Base-by-base conservation (phyloP, 2,888 invertebrate species). In the Lypha dubia region DNA sequence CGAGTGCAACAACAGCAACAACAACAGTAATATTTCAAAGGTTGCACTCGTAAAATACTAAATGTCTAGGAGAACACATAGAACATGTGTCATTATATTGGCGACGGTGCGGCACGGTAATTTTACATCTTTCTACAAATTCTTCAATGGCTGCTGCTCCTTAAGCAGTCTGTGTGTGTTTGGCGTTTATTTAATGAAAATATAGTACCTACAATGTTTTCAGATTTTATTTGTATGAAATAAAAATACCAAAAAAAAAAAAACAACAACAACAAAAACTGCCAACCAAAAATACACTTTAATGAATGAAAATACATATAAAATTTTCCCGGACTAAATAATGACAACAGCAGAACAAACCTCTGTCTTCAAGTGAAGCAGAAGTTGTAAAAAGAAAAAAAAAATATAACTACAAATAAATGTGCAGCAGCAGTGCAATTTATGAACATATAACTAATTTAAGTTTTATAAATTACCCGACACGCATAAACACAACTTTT, bases 401-500 rank as follows among this genome's bases (percentile, higher is more conserved):
- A 70, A 67, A 80, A n/a, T 7, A 58, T 60, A 76, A 44, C 56
- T 35, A 38, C 35, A 70, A 68, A 56, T 38, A 79, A 73, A 73
- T 38, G 71, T 41, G 51, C 28, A 24, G 75, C 76, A 67, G 68
- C 76, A 53, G 17, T 22, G 56, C 74, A 65, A 71, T 79, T 79
- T 83, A 75, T 79, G 58, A 70, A 79, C 70, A 83, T 79, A 60
- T 60, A 87, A 87, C 86, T 87, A 87, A 87, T 87, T 87, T 85
- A 84, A 87, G 86, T 87, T 87, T 85, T 87, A 87, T 86, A 86
- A 87, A 86, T 86, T 86, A 86, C 85, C 85, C 86, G 86, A 87
- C 86, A 86, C 86, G 87, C 87, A 87, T 87, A 87, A 87, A 87
- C 86, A 87, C 87, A 86, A 83, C 83, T 86, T 87, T 85, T 86